Conservation (phyloP, 2,113 vertebrate genomes). For the Lutjanus erythropterus region DNA sequence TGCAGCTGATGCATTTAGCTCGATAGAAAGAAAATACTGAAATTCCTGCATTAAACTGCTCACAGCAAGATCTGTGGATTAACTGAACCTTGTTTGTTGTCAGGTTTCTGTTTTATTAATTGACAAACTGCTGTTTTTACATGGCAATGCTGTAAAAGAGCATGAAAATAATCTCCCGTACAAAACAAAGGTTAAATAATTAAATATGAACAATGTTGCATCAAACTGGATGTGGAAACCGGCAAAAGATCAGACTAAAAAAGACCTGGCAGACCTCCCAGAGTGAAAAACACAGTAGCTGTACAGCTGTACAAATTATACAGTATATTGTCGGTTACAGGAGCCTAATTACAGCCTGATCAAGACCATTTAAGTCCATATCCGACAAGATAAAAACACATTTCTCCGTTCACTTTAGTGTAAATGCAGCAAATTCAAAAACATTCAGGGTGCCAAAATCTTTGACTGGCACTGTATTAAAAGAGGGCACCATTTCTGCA, state of each 20-base stretch:
- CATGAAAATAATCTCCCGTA: not conserved
- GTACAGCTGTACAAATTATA: constrained; percentile 13
- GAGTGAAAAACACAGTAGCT: constrained; percentile 9
- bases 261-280: not conserved
- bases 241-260: not conserved
- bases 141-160: not conserved
- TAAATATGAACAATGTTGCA: not conserved
- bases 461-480: constrained; percentile 1
- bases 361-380: constrained; percentile 5
- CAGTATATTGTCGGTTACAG: constrained; percentile 1
- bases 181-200: not conserved
- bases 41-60: too few relatives aligned
- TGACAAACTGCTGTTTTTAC: not conserved
- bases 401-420: not conserved
- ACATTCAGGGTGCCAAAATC: not conserved
- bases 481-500: not conserved
- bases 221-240: not conserved
- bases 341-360: constrained; percentile 32
- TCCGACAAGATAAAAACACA: not conserved
- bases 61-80: too few relatives aligned
- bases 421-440: not conserved
- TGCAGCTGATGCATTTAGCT: too few relatives aligned
- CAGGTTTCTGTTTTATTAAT: not conserved
- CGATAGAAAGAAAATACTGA: too few relatives aligned
- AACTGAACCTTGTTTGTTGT: not conserved